Base-by-base conservation (phyloP, 2,888 invertebrate species). In the Sisyra nigra region DNA sequence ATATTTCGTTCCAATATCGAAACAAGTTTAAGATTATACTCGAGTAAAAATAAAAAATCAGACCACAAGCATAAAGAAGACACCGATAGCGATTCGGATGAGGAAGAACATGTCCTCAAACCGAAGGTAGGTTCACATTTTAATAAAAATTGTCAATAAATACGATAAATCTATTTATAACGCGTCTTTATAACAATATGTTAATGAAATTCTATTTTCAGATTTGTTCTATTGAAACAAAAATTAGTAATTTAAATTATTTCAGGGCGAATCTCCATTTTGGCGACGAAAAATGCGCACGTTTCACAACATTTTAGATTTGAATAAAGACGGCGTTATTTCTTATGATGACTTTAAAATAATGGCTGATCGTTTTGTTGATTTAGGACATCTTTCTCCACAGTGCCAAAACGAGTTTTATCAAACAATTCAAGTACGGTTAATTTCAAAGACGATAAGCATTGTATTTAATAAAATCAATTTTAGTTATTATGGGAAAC, bases 251-350 rank as follows among this genome's bases (percentile, higher is more conserved):
- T 24, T 24, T 24, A 24, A 5, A 24, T 24, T 24, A 24, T 24
- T 24, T 24, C 10, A 72, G 70, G 72, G 69, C 3, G 63, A 67
- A 51, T 66, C 68, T 2, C 72, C 76, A 45, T 86, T 87, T 58
- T 87, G 86, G 86, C 71, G 84, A 24, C 72, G 80, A 54, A 87
- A 87, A 66, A 86, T 88, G 78, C 76, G 85, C 29, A 86, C 86
- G 0, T 72, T 87, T 44, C 87, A 88, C 63, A 76, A 76, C 51
- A 77, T 86, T 47, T 63, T 88, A 49, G 87, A 88, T 58, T 74
- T 88, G 1, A 86, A 88, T 63, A 85, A 83, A 57, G 87, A 88
- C 53, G 86, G 87, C 1, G 77, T 87, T 48, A 76, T 87, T 53
- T 83, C 85, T 1, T 85, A 70, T 59, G 84, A 85, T 53, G 87